phyloP scores from a whole-genome alignment of 2,888 invertebrate genomes.

The Chironomus riparius region DNA sequence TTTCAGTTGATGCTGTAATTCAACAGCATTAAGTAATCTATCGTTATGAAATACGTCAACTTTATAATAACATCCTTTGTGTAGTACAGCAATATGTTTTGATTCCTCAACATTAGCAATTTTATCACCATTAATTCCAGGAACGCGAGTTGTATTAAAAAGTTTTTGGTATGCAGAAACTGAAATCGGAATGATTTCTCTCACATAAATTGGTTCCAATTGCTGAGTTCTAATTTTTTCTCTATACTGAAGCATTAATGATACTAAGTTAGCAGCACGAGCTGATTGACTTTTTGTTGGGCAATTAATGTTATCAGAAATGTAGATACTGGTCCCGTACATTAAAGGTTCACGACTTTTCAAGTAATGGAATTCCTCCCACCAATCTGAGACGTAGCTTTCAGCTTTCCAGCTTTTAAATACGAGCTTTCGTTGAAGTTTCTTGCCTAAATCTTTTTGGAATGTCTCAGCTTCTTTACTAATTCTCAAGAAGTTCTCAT shows the following conservation, averaged over 20 bases:
- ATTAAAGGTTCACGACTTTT: conserved; percentile 90
- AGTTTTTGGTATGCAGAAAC: conserved; percentile 96
- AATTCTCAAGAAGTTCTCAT: conserved; percentile 74
- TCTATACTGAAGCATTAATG: conserved; percentile 78
- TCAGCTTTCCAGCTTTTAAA: conserved; percentile 95
- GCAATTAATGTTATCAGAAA: background rate
- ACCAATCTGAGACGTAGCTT: conserved; percentile 99
- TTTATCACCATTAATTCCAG: conserved; percentile 86
- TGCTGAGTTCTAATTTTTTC: conserved; percentile 87
- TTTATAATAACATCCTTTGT: conserved; percentile 90
- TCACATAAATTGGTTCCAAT: conserved; percentile 86
- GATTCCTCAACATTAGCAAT: conserved; percentile 83
- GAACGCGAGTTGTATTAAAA: conserved; percentile 92
- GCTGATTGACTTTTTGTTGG: conserved; percentile 71
- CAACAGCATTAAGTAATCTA: conserved; percentile 72
- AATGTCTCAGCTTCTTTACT: conserved; percentile 78
- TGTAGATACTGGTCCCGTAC: conserved; percentile 34
- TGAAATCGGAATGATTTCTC: conserved; percentile 88
- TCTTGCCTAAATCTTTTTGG: conserved; percentile 75
- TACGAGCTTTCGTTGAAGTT: conserved; percentile 84
- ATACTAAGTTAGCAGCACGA: conserved; percentile 80
- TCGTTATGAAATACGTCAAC: conserved; percentile 80
- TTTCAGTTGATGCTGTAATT: conserved; percentile 87
- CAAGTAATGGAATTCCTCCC: conserved; percentile 99
- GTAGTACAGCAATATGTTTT: conserved; percentile 87